Percentiles rank a stretch among this genome's conserved stretches.
Evolutionary conservation across 2,888 invertebrate genomes (phyloP).

Genomic region (Himalopsyche tibetana): DNA sequence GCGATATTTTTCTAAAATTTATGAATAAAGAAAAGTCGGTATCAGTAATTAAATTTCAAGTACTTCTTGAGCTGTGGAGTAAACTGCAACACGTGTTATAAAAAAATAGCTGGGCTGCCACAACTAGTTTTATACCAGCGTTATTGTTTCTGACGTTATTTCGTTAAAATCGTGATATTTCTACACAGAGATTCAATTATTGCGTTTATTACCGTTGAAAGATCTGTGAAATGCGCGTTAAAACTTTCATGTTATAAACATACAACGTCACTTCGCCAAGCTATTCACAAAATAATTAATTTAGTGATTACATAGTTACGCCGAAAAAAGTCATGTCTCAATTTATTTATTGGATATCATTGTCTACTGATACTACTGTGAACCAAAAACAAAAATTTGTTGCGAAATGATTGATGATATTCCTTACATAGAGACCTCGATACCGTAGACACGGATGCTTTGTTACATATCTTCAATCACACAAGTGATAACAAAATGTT

Average conservation of each 20-base stretch:
- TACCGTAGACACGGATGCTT: too few relatives aligned
- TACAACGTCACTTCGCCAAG: not conserved
- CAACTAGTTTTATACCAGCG: not conserved
- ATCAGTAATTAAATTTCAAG: not conserved
- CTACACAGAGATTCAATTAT: constrained; percentile 26
- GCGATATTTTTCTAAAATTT: not conserved
- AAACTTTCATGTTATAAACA: not conserved
- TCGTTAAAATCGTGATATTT: constrained; percentile 26
- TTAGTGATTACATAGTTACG: too few relatives aligned
- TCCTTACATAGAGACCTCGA: too few relatives aligned
- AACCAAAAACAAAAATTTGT: too few relatives aligned
- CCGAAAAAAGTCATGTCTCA: too few relatives aligned
- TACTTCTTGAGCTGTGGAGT: not conserved
- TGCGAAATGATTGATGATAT: too few relatives aligned
- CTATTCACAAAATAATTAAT: too few relatives aligned
- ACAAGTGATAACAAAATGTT: too few relatives aligned
- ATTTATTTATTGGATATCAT: too few relatives aligned
- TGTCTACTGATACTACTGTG: too few relatives aligned
- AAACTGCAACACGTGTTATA: constrained; percentile 22
- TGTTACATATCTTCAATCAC: too few relatives aligned
- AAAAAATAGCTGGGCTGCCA: not conserved
- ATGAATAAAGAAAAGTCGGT: not conserved
- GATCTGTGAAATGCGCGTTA: not conserved
- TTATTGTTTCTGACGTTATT: constrained; percentile 30
- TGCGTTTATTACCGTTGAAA: constrained; percentile 18